Base-by-base conservation (phyloP, 2,888 invertebrate species). In the Tachina fera region DNA sequence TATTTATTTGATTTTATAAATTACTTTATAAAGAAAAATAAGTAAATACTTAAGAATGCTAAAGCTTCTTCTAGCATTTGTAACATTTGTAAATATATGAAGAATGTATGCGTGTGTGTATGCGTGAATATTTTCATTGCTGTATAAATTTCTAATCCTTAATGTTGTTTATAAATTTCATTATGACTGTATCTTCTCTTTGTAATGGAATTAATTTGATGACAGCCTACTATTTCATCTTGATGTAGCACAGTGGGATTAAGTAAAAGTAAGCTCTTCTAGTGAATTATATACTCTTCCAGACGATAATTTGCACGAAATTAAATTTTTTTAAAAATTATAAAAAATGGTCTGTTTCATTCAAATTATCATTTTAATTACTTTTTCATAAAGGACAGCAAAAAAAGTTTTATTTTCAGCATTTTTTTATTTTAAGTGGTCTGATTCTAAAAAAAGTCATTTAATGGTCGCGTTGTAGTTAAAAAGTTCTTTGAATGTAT, bases 81-180 rank as follows among this genome's bases (percentile, higher is more conserved):
- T 31, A 6, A 31, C 6, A 11, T n/a, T n/a, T n/a, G 49, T 49
- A 19, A 56, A n/a, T 5, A 13, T 11, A 22, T 19, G 11, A 1
- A 4, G 41, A n/a, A 1, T 43, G 2, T 8, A 43, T 22, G 41
- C 31, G 14, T 47, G 31, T 9, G 3, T 47, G 45, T 14, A 6
- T 67, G 14, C 14, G 3, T 56, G 10, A 13, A 2, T 31, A 14
- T 58, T 31, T 31, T 9, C 9, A 13, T 13, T 16, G 6, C 31
- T 8, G 9, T 13, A 10, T 58, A 58, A 14, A 58, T 9, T 22
- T 53, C 19, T 61, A 39, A 78, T 74, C 60, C 19, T 22, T 47
- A 67, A 51, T 43, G 43, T 13, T 68, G 53, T 45, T 72, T 72
- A 72, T 45, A 45, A 67, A 39, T 43, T 58, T 77, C 67, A 71